Evolutionary conservation across 2,797 vertebrate genomes (phyloP).

Genomic region (Columba guinea): DNA sequence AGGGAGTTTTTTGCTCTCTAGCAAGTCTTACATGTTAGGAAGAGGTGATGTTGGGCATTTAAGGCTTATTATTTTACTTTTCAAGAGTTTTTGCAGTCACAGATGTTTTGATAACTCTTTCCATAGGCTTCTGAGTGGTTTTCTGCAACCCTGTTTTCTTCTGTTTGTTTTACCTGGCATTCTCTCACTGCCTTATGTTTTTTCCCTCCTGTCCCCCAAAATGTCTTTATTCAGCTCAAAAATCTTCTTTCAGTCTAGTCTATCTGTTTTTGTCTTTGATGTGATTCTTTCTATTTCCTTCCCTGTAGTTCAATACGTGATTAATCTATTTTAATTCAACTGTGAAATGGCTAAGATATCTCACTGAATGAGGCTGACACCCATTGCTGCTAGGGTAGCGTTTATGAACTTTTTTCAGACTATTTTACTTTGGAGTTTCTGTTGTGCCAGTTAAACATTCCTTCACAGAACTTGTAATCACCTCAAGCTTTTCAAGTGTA

Average conservation of each 20-base stretch:
- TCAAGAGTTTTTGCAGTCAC: not conserved
- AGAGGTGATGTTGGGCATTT: not conserved
- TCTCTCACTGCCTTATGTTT: not conserved
- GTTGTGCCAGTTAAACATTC: not conserved
- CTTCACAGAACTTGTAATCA: not conserved
- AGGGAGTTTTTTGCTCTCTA: not conserved
- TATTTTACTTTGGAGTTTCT: constrained; percentile 22
- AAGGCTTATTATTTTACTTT: not conserved
- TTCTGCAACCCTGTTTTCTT: not conserved
- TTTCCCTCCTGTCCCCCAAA: not conserved
- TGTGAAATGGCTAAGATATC: not conserved
- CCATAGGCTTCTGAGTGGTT: not conserved
- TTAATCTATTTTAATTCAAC: constrained; percentile 1
- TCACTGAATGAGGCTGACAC: constrained; percentile 1
- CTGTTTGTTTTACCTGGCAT: not conserved
- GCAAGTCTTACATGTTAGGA: not conserved
- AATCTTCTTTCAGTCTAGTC: not conserved
- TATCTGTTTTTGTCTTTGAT: not conserved
- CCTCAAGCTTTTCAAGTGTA: not conserved
- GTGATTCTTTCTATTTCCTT: not conserved
- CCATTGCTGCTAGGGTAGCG: not conserved
- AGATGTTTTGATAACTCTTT: not conserved
- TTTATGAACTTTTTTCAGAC: not conserved
- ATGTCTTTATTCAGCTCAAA: not conserved
- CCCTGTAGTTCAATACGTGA: not conserved